Percentiles rank a stretch among this genome's conserved stretches.
Conservation (phyloP, 2,797 vertebrate genomes). For the Pangasius djambal region DNA sequence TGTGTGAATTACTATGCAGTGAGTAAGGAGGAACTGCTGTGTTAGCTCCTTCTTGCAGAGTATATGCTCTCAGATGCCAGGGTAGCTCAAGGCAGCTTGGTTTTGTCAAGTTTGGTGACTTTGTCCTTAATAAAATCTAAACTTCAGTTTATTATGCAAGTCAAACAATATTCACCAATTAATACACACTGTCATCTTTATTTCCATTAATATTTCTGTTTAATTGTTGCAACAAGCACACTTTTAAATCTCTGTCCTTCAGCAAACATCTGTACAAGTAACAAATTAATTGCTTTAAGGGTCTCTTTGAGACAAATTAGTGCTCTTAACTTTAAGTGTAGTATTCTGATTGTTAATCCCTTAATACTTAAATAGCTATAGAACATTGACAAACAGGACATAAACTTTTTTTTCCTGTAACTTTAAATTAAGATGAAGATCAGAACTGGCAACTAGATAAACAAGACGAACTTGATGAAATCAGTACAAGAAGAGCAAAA, state of each 20-base stretch:
- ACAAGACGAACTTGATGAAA: background rate
- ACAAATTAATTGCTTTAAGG: conserved; percentile 38
- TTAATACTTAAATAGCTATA: conserved; percentile 38
- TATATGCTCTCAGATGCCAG: background rate
- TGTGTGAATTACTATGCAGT: background rate
- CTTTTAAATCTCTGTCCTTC: conserved; percentile 38
- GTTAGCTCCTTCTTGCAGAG: background rate
- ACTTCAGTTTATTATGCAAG: background rate
- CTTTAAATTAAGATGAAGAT: conserved; percentile 2
- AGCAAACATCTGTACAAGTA: conserved; percentile 27
- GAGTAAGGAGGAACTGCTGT: background rate
- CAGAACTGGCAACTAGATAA: conserved; percentile 1
- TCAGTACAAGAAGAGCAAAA: background rate
- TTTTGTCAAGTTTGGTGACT: background rate
- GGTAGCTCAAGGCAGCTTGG: background rate
- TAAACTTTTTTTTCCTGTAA: conserved; percentile 26
- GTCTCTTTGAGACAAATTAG: conserved; percentile 37
- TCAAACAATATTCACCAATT: background rate
- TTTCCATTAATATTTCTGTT: conserved; percentile 17
- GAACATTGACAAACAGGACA: conserved; percentile 53
- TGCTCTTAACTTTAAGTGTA: conserved; percentile 24
- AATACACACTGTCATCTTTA: background rate
- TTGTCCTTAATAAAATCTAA: background rate
- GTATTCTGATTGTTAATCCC: background rate
- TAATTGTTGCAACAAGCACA: conserved; percentile 35